phyloP scores from a whole-genome alignment of 2,113 vertebrate species.

The Cromileptes altivelis region DNA sequence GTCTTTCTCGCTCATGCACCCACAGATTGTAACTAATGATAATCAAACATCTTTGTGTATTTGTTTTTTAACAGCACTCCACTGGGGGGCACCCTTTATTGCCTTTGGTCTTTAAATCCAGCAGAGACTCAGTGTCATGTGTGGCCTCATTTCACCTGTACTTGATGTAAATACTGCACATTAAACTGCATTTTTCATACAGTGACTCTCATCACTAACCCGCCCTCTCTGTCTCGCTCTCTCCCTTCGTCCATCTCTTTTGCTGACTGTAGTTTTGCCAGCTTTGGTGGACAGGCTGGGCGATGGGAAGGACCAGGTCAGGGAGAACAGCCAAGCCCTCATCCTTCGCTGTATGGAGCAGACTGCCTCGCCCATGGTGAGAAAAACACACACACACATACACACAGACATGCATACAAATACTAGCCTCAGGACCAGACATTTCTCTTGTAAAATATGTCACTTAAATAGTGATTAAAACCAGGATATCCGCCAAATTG shows the following conservation, averaged over 20 bases:
- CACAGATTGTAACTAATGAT: background rate
- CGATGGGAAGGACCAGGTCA: slow-evolving; percentile 96
- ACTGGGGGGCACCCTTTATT: slow-evolving; percentile 63
- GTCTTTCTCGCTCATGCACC: background rate
- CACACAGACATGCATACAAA: background rate
- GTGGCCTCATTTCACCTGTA: slow-evolving; percentile 9
- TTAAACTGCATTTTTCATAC: slow-evolving; percentile 30
- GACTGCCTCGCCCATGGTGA: slow-evolving; percentile 91
- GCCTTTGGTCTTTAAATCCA: slow-evolving; percentile 12
- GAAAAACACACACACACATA: slow-evolving; percentile 30
- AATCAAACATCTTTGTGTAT: background rate
- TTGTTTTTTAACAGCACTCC: slow-evolving; percentile 33
- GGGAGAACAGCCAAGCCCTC: slow-evolving; percentile 93
- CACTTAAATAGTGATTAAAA: background rate
- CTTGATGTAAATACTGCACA: background rate
- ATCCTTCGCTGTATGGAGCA: slow-evolving; percentile 93
- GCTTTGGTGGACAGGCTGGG: slow-evolving; percentile 95
- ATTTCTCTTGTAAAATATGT: background rate
- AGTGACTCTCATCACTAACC: background rate
- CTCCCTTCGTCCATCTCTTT: background rate
- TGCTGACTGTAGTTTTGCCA: slow-evolving; percentile 85
- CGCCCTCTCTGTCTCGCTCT: background rate
- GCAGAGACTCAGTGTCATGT: background rate
- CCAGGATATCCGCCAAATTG: background rate
- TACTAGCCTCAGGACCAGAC: background rate